phyloP scores from a whole-genome alignment of 2,113 vertebrate genomes.

The Paradoxurus hermaphroditus region DNA sequence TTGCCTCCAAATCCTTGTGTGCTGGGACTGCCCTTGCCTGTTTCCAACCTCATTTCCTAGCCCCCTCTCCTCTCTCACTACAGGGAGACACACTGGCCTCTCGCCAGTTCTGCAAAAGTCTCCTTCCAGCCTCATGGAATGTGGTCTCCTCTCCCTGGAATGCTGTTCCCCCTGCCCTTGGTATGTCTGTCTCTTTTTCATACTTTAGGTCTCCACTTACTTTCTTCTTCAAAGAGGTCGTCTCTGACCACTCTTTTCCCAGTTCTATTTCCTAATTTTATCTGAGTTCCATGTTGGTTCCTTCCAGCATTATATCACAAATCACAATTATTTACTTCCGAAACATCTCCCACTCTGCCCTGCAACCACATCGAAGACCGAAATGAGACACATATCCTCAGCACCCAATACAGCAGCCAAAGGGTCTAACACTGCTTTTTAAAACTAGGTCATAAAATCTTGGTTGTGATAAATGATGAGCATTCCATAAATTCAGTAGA shows the following conservation, averaged over 20 bases:
- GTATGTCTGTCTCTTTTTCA: conserved; percentile 37
- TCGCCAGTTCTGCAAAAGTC: conserved; percentile 41
- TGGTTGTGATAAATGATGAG: neutral
- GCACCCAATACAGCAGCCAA: neutral
- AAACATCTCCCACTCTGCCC: neutral
- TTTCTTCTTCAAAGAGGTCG: conserved; percentile 1
- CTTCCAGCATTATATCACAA: neutral
- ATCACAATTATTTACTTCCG: neutral
- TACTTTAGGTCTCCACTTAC: conserved; percentile 28
- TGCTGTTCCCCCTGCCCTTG: neutral
- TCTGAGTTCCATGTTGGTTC: neutral
- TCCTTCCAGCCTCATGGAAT: conserved; percentile 24
- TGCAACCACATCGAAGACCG: neutral
- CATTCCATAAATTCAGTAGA: neutral
- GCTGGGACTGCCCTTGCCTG: neutral
- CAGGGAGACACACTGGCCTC: neutral
- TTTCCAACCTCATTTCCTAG: conserved; percentile 11
- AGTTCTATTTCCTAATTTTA: neutral
- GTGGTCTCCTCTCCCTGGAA: conserved; percentile 28
- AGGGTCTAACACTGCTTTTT: neutral
- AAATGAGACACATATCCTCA: neutral
- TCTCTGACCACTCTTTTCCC: neutral
- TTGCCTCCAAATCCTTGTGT: neutral
- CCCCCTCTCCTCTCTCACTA: neutral
- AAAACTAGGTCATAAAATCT: neutral